Conservation (phyloP, 2,797 vertebrate genomes). For the Lophotriccus pileatus region DNA sequence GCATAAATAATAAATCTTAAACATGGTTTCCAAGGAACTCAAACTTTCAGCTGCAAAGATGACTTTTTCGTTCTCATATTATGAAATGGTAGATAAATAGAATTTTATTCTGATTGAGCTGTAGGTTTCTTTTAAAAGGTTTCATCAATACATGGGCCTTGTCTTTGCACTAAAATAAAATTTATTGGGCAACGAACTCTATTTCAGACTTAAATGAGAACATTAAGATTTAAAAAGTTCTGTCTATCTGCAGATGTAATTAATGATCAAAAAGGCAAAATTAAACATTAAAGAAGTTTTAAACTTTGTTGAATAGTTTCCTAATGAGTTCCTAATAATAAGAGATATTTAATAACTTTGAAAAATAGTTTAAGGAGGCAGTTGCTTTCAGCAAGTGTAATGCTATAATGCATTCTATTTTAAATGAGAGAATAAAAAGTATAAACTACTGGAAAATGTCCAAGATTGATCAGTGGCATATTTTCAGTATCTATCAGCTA, state of each 20-base stretch:
- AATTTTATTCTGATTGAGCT: slow-evolving; percentile 44
- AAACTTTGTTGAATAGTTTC: slow-evolving; percentile 34
- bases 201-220: slow-evolving; percentile 49
- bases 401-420: background rate
- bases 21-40: background rate
- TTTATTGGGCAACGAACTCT: background rate
- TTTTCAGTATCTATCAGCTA: background rate
- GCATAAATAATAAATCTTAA: background rate
- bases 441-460: background rate
- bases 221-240: slow-evolving; percentile 58
- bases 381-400: slow-evolving; percentile 9
- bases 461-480: background rate
- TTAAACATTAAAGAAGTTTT: slow-evolving; percentile 59
- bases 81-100: slow-evolving; percentile 1
- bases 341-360: slow-evolving; percentile 28
- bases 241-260: slow-evolving; percentile 23
- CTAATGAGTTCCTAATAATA: slow-evolving; percentile 49
- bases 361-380: slow-evolving; percentile 20
- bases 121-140: slow-evolving; percentile 8
- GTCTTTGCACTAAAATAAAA: slow-evolving; percentile 14
- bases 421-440: background rate
- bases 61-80: background rate
- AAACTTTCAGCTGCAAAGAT: background rate
- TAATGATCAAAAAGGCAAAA: slow-evolving; percentile 49
- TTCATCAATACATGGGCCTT: background rate